phyloP scores from a whole-genome alignment of 2,797 vertebrate species.

The Tachyglossus aculeatus region DNA sequence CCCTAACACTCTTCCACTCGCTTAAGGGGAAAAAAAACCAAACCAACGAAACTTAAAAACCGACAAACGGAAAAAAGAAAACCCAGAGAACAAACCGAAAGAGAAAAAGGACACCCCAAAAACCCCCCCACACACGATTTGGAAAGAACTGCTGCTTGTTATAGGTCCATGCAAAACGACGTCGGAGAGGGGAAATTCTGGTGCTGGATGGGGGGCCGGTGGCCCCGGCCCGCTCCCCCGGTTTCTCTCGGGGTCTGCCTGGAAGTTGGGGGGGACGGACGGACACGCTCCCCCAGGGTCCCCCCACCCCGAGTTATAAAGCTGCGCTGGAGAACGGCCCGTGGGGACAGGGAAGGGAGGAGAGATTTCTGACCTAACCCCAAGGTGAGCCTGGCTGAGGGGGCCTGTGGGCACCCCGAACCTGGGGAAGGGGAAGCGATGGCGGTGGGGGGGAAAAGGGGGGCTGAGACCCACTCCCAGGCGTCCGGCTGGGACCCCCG shows the following conservation, averaged over 20 bases:
- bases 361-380: too few relatives aligned
- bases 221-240: constrained; percentile 3
- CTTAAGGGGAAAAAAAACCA: constrained; percentile 17
- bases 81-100: constrained; percentile 76
- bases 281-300: background rate
- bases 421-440: background rate
- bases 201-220: constrained; percentile 38
- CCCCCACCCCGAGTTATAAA: background rate
- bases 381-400: background rate
- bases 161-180: constrained; percentile 76
- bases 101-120: constrained; percentile 67
- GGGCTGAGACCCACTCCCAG: background rate
- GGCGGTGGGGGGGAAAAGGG: too few relatives aligned
- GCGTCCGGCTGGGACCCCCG: too few relatives aligned
- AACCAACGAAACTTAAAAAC: constrained; percentile 59
- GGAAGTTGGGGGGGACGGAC: constrained; percentile 1
- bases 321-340: background rate
- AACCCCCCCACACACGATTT: constrained; percentile 42
- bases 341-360: background rate
- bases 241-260: background rate
- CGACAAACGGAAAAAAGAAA: constrained; percentile 19
- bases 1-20: constrained; percentile 26
- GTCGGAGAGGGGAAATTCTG: constrained; percentile 43
- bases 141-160: constrained; percentile 64
- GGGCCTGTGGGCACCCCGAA: background rate